Evolutionary conservation across 2,113 vertebrate genomes (phyloP), one percentile per base, ranked within the genome.

Genomic region (Chamaetylas fuelleborni): DNA sequence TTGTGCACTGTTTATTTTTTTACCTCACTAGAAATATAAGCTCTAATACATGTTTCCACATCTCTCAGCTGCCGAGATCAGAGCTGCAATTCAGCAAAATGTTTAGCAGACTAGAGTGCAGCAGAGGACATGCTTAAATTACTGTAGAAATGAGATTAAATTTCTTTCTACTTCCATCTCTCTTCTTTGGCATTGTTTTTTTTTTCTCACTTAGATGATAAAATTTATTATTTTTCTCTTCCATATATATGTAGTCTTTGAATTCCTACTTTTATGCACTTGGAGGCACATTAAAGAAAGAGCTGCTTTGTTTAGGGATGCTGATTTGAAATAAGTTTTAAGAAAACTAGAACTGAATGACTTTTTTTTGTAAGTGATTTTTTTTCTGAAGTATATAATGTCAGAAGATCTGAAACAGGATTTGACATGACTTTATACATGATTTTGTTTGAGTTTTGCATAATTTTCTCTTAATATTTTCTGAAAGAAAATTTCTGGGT

Each of bases 231-330:
- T 12, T 93, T 88, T 95, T 86, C 24, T 86, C 17, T 67, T 83
- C 17, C 4, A 11, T n/a, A 60, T 51, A 43, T 28, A 45, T 12
- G 15, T 47, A 79, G 33, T 9, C 43, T 92, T 86, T 71, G 83
- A 94, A 67, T 74, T 33, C 19, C 24, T 74, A 43, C 74, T 89
- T 91, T 78, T 84, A n/a, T 72, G 33, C 12, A 36, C 19, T 82
- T 91, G 90, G 57, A 92, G 45, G 14, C n/a, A 74, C 69, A 71
- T 91, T 78, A 92, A 90, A 92, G 65, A 81, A 88, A 60, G 23
- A 84, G 4, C 12, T 86, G 40, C 31, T 93, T 97, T 91, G 36
- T 81, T 86, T 62, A 79, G 36, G 48, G 19, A 23, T 61, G 45
- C 25, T 72, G 78, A 79, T 86, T 85, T 88, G 36, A 93, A 96